Evolutionary conservation across 2,113 vertebrate genomes (phyloP), one percentile per base, ranked within the genome.

Genomic region (Istiophorus platypterus): DNA sequence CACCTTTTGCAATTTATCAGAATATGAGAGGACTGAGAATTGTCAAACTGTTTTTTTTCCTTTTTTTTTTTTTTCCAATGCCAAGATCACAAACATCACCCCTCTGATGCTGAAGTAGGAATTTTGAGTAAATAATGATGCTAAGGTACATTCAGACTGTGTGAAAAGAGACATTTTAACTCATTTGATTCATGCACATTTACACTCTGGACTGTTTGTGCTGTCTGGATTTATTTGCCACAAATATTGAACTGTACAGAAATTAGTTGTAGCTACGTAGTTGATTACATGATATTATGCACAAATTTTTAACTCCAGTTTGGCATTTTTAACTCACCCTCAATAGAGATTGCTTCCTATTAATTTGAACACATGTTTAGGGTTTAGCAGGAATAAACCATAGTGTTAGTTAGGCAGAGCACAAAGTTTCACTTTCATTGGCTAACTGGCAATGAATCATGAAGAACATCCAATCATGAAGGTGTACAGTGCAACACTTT

Each of bases 1-100:
- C 67, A 69, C 75, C 51, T 78, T 68, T 78, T 72, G 61, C 85
- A 82, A 70, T 85, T 86, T 79, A 84, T 88, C 79, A 85, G 67
- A 88, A 80, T 80, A 78, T 77, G 71, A 85, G 71, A 85, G 47
- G 63, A 80, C 66, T 15, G 76, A 72, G 64, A 41, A 70, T 0
- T 22, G 84, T 86, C 72, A 20, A 72, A 79, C 47, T 2, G 9
- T 58, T 29, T 27, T 29, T 7, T n/a, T 29, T 27, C 17, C 2
- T n/a, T 2, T 12, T 56, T n/a, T 54, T 24, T 2, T 57, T 57
- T 57, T 5, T 59, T 56, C 64, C 65, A 86, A 17, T 2, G 54
- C 73, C 65, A 49, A 58, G 39, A 83, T 71, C 65, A 37, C n/a
- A 64, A 70, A 47, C 45, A 63, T 22, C 12, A 45, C 6, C 5